Evolutionary conservation across 2,888 invertebrate species (phyloP), one percentile per base, ranked within the genome.

Genomic region (Eutolmus rufibarbis): DNA sequence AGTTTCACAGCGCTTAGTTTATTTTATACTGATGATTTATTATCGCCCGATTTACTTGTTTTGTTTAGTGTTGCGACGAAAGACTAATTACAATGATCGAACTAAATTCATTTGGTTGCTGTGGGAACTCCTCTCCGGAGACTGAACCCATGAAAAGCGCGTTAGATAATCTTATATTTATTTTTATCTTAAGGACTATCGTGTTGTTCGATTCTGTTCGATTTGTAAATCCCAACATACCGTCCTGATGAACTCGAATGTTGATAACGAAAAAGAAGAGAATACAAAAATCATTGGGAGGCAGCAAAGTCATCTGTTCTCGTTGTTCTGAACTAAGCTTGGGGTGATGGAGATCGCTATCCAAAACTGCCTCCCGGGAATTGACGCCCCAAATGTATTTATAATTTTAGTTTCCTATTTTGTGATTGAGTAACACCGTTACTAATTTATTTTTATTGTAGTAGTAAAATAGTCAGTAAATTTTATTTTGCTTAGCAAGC

Each of bases 391-490:
- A 46, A 66, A 66, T 66, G 66, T 66, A 66, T 66, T 66, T 66
- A 66, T 66, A 66, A 23, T 66, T 66, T 66, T 66, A 66, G 66
- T 81, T 51, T 81, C 51, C 81, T 81, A 81, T 81, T 81, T 81
- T 81, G 81, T 81, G 81, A 81, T 81, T 81, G 31, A 40, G 81
- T 81, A 81, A 81, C 81, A 56, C 51, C 34, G 81, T 81, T 81
- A 81, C 81, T 81, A 81, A 81, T 81, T 56, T 81, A 81, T 34
- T 51, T 34, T 81, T 51, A 56, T 46, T 56, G 9, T 56, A 31
- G 37, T 28, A 66, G 66, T 78, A 78, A 46, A 51, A 56, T 81
- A 56, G 28, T 81, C 46, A 51, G 34, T 81, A 56, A 81, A 23
- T 34, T 56, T 40, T 40, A 51, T 56, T 51, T 81, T 46, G 56